Base-by-base conservation (phyloP, 2,888 invertebrate species). In the Ferrisia virgata region DNA sequence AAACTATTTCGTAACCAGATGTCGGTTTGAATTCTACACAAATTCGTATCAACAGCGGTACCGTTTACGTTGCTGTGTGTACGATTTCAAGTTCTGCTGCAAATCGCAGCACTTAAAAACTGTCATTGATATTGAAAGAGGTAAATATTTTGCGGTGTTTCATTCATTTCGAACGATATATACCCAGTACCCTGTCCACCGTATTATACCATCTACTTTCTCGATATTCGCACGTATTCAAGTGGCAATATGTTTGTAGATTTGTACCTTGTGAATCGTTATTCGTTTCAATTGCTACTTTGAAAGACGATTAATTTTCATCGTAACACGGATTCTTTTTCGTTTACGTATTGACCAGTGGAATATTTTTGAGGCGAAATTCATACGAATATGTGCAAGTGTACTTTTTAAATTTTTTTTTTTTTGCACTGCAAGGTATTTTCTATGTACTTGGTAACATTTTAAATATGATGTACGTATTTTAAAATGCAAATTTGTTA, bases 91-190 rank as follows among this genome's bases (percentile, higher is more conserved):
- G 15, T 53, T 64, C 58, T 28, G 8, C 58, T 22, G 25, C 58
- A 64, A 64, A 64, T 22, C 58, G 28, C 13, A 64, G 58, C 58
- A 25, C 58, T 64, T 64, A 64, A 64, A 64, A 64, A 64, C 58
- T 64, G 58, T 64, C 58, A 64, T 64, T 64, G 58, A 64, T 64
- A 64, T 64, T 64, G 58, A 64, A 64, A 64, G 58, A 64, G 58
- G 58, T 64, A 64, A 64, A 64, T 64, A 64, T 64, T 64, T 64
- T 28, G 58, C 28, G 58, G 58, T 25, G 58, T 64, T 64, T 64
- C 28, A 28, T 64, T 64, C 58, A 64, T 64, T 64, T 64, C 58
- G 22, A 64, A 25, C 58, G n/a, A 47, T 64, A 28, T 28, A n/a
- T n/a, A n/a, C n/a, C n/a, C n/a, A n/a, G n/a, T n/a, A n/a, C n/a